Evolutionary conservation across 2,113 vertebrate species (phyloP), one percentile per base, ranked within the genome.

Genomic region (Excalfactoria chinensis): DNA sequence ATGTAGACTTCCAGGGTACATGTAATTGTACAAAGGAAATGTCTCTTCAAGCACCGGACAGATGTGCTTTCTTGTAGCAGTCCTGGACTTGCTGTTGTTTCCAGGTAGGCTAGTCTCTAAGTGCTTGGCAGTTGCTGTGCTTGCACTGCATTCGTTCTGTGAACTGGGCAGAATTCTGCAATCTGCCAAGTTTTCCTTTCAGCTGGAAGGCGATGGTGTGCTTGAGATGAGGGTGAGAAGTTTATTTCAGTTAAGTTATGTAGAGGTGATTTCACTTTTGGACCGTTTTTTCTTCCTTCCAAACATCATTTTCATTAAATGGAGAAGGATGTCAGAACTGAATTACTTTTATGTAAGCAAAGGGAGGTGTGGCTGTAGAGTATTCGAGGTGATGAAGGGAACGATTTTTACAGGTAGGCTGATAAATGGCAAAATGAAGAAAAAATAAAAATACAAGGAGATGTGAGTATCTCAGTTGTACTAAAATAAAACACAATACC

Each of bases 371-470:
- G 43, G 32, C 20, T 62, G n/a, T 89, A 70, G 69, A n/a, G 26
- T 62, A 8, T 35, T 32, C 59, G 28, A 85, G 49, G 37, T 35
- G 7, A 25, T 74, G 17, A 49, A 48, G 53, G 18, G 44, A 90
- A 60, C n/a, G 35, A 51, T 82, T 74, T 55, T 16, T 89, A 37
- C 28, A 84, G 59, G 59, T 44, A 90, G 7, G 12, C 28, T 71
- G 35, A 64, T 84, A 44, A 89, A 48, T 66, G 10, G 8, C 53
- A 71, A 81, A 64, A 70, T 67, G 25, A 82, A 19, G 6, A 93
- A 48, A 86, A 72, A 94, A 64, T 94, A 80, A 35, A 14, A 69
- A 81, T 60, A 34, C 21, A 77, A 76, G 41, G 48, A 64, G 64
- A 17, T 40, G 85, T 28, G 44, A 88, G 37, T 82, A 32, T 60